Percentiles rank a stretch among this genome's conserved stretches.
Conservation (phyloP, 2,888 invertebrate genomes). For the Catocala fraxini region DNA sequence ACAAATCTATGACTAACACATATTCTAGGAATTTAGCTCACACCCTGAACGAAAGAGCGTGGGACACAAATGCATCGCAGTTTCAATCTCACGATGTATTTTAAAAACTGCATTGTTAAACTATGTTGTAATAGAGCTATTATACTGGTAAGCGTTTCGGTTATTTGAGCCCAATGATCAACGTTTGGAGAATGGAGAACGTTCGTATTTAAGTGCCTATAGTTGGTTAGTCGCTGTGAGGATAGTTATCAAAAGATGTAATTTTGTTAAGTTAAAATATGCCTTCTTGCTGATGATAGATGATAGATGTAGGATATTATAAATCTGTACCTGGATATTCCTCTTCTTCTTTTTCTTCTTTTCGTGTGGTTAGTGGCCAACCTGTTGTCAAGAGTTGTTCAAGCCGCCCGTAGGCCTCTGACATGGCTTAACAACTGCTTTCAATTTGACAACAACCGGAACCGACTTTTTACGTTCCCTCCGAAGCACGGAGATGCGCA, state of each 20-base stretch:
- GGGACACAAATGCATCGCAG: conserved; percentile 23
- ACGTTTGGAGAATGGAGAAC: not conserved
- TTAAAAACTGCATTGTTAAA: conserved; percentile 38
- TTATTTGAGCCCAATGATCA: conserved; percentile 24
- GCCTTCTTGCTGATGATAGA: too few species aligned
- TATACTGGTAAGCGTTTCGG: conserved; percentile 29
- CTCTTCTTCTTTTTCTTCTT: too few species aligned
- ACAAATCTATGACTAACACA: not conserved
- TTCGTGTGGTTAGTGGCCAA: too few species aligned
- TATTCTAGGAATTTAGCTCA: conserved; percentile 2
- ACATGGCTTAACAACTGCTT: too few species aligned
- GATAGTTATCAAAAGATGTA: not conserved
- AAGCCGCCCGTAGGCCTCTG: too few species aligned
- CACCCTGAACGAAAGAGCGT: conserved; percentile 7
- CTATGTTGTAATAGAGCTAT: conserved; percentile 36
- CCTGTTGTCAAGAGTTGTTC: too few species aligned
- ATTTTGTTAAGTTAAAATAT: too few species aligned
- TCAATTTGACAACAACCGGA: too few species aligned
- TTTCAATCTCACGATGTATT: conserved; percentile 30
- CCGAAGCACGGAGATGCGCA: too few species aligned
- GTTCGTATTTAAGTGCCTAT: not conserved
- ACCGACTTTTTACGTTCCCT: too few species aligned
- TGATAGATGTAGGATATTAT: too few species aligned
- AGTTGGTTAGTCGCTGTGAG: not conserved
- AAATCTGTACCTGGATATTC: too few species aligned